Percentiles rank a stretch among this genome's conserved stretches.
These are phyloP conservation scores for Peromyscus attwateri DNA, from an alignment of 2,797 vertebrate genomes.

Conservation along the genomic window DNA sequence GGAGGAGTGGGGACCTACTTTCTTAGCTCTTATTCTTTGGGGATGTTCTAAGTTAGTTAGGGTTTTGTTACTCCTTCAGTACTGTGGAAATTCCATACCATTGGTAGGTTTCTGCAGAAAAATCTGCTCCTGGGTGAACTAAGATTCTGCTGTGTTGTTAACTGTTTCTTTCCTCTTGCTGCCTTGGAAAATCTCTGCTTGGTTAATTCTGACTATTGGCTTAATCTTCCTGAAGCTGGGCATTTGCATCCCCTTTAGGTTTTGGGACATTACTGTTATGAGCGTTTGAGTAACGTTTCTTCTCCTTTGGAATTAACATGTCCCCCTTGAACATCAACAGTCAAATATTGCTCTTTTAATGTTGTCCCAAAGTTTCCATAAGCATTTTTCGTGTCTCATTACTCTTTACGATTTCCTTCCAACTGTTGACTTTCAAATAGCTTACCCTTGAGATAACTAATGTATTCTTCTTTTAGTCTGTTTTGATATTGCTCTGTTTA, in stretches of 20 bases:
- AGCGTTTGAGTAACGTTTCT: neutral
- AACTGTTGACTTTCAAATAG: neutral
- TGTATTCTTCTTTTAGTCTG: neutral
- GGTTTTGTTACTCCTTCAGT: neutral
- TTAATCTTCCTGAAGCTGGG: neutral
- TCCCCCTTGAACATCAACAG: neutral
- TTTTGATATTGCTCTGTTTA: neutral
- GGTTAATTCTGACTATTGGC: neutral
- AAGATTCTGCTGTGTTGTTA: neutral
- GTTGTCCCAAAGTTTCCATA: neutral
- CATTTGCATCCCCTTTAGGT: neutral
- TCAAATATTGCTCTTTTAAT: neutral
- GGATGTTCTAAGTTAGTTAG: neutral
- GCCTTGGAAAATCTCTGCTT: neutral
- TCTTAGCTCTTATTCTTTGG: neutral
- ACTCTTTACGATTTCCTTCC: neutral
- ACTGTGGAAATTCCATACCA: neutral
- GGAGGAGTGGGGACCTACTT: neutral
- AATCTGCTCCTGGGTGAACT: neutral
- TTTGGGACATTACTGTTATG: neutral
- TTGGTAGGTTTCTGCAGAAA: neutral
- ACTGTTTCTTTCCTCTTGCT: neutral
- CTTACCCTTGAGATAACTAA: neutral
- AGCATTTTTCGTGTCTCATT: neutral
- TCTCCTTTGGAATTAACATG: neutral